Base-by-base conservation (phyloP, 1,140 invertebrate genomes). In the Drosophila gunungcola region DNA sequence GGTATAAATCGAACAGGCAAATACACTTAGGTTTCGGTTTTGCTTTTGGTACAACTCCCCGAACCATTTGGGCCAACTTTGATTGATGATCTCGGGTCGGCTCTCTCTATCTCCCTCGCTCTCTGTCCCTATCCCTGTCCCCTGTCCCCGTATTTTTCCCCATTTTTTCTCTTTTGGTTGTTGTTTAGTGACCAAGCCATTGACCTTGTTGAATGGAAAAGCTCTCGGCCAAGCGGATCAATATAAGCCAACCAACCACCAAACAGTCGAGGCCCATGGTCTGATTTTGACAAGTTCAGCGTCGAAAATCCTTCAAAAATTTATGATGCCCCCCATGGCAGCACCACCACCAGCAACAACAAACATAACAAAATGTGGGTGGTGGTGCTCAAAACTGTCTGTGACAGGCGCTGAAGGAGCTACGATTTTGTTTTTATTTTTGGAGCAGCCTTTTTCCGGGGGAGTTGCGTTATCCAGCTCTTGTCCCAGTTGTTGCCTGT, bases 261-360 rank as follows among this genome's bases (percentile, higher is more conserved):
- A 21, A 52, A 25, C 52, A 75, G 34, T 64, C 41, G 49, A 57
- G 51, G 69, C 58, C 68, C 58, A 48, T 73, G 62, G 82, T 81
- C 88, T 91, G 88, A 89, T 91, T 91, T 89, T 91, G 88, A 91
- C 88, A 91, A 91, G 88, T 91, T 89, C 88, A 89, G 80, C 90
- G 84, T 72, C 89, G 75, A 91, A 70, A 91, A 91, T 91, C 88
- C 89, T 91, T 91, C 88, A 91, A 91, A 91, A 91, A 81, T 88
- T 81, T 89, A 83, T 81, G 83, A 76, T 64, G 68, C 55, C 60
- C 80, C 49, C 61, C 51, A 48, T 56, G 62, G 45, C 43, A 49
- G 32, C 12, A 34, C 34, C 42, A 48, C 39, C 29, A 42, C 29
- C 55, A 60, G 42, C 52, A 27, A 49, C 53, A 64, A 29, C 45